Base-by-base conservation (phyloP, 1,140 invertebrate species). In the Pentalonia nigronervosa region DNA sequence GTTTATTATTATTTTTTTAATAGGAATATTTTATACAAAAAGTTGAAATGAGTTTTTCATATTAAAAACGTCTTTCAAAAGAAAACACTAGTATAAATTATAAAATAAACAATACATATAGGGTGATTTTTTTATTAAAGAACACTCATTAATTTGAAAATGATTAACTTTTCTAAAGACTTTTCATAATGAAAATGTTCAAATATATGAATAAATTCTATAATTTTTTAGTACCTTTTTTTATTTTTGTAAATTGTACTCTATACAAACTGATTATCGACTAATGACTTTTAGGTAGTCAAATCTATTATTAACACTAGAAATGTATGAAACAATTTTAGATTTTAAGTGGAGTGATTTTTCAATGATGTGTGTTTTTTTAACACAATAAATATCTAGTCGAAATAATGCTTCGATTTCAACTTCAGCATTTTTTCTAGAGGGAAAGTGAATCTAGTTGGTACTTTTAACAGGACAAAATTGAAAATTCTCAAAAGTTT, bases 1-100 rank as follows among this genome's bases (percentile, higher is more conserved):
- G 60, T 76, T 76, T 76, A n/a, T 83, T 83, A 36, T 83, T 83
- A 36, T 83, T 83, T 83, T n/a, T 50, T 83, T 36, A 83, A 36
- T 83, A 83, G 17, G 34, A 83, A 36, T 83, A 83, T 83, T 83
- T 36, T 36, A 9, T 83, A 83, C n/a, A 83, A 83, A 83, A 34
- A 3, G 34, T 6, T 21, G 76, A 36, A 83, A 17, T 2, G 21
- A 83, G 34, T 36, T 83, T 83, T 83, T 21, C 7, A 83, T 83
- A 34, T 36, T 36, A 36, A 36, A 83, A 3, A 36, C 76, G 7
- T 36, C 34, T 83, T 34, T 36, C 14, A 76, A n/a, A 76, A 17
- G 14, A 76, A 11, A 76, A 76, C n/a, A 76, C 30, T 17, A 17
- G 60, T 76, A 67, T 53, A 53, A 53, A 53, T 67, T 30, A 30